Conservation (phyloP, 2,888 invertebrate genomes). For the Drosophila barbarae region DNA sequence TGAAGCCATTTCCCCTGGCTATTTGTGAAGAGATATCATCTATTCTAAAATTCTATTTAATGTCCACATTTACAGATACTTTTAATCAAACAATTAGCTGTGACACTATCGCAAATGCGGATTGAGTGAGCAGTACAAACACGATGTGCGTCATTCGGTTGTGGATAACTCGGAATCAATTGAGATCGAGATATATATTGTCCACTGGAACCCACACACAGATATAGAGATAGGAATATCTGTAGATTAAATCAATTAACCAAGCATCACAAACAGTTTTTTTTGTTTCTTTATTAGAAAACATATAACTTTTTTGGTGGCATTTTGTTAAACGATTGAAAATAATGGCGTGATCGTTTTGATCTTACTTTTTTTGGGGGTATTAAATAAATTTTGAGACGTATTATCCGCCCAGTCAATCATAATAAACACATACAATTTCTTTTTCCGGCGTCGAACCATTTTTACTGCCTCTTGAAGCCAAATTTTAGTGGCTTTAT, state of each 20-base stretch:
- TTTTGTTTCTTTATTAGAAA: background rate
- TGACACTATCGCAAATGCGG: slow-evolving; percentile 22
- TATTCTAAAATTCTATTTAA: background rate
- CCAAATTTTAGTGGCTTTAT: background rate
- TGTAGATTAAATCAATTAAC: slow-evolving; percentile 33
- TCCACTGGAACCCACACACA: slow-evolving; percentile 13
- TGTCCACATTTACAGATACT: slow-evolving; percentile 16
- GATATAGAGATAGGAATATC: background rate
- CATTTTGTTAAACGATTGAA: slow-evolving; percentile 4
- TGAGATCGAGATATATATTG: slow-evolving; percentile 23
- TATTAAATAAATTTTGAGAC: background rate
- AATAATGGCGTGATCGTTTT: background rate
- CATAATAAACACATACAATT: background rate
- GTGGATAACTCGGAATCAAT: slow-evolving; percentile 34
- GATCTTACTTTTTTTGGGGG: background rate
- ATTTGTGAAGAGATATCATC: slow-evolving; percentile 13
- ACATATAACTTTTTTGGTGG: background rate
- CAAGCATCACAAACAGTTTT: slow-evolving; percentile 14
- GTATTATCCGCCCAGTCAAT: background rate
- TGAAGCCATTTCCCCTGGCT: slow-evolving; percentile 15
- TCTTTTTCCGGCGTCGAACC: background rate
- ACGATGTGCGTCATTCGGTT: slow-evolving; percentile 31
- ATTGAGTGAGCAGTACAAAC: background rate
- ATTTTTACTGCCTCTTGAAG: background rate
- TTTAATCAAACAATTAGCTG: slow-evolving; percentile 28